Evolutionary conservation across 2,797 vertebrate genomes (phyloP), one percentile per base, ranked within the genome.

Genomic region (Oryzias dopingdopingensis): DNA sequence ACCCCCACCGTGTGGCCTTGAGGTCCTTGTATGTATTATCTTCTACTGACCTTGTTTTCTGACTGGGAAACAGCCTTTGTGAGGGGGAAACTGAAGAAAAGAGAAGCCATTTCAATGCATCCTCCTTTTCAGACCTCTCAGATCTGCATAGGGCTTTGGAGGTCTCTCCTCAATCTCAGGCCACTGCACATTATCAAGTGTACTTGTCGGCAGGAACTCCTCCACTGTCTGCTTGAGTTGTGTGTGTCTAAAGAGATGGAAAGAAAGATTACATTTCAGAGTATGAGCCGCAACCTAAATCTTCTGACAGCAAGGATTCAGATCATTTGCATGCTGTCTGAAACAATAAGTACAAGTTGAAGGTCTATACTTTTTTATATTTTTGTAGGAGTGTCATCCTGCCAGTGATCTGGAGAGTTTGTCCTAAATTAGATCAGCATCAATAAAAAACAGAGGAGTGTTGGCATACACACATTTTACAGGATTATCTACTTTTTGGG

Each of bases 51-150:
- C 85, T 82, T 87, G 82, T 80, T 67, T 84, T 62, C 71, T 86
- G 82, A 90, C 86, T 89, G 79, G 84, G 82, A 90, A 90, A 80
- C 80, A 77, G 62, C 68, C 65, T 81, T 86, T 86, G 80, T 86
- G 74, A 66, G 66, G 22, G 55, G 55, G 72, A 79, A 42, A 74
- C 46, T 29, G 59, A 63, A 76, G 72, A 78, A 81, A 72, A 83
- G 73, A 62, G 50, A 43, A 72, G 77, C 62, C 45, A 44, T 81
- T 85, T 87, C 72, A 84, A 86, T 81, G 78, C 79, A 64, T 80
- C 64, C 67, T 65, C 72, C 83, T 76, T 76, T 74, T 85, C 83
- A 83, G 63, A 81, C 61, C 56, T 64, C 66, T 66, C 55, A 52
- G 68, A 71, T 77, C 71, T 66, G 42, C 55, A 53, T 37, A 49